phyloP scores from a whole-genome alignment of 2,113 vertebrate genomes.

The Daubentonia madagascariensis region DNA sequence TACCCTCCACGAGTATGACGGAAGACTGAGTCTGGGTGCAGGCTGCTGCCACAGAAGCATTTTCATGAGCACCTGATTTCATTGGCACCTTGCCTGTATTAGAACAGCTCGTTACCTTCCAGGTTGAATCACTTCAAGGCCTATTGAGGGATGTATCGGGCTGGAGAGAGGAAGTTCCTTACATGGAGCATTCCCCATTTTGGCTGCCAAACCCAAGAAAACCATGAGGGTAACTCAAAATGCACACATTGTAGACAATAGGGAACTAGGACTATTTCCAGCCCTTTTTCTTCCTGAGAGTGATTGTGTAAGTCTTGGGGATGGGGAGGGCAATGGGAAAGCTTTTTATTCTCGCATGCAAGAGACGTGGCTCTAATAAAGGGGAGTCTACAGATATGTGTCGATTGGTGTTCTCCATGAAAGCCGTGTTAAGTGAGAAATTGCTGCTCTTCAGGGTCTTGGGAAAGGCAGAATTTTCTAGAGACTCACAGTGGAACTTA shows the following conservation, averaged over 20 bases:
- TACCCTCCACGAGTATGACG: not conserved
- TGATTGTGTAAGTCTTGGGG: not conserved
- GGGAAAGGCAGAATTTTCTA: conserved; percentile 26
- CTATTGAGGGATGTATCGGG: not conserved
- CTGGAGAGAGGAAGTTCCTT: not conserved
- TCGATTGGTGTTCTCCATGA: not conserved
- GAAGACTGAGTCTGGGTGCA: not conserved
- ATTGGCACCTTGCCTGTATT: not conserved
- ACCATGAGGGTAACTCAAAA: not conserved
- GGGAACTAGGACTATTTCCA: not conserved
- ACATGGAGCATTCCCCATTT: not conserved
- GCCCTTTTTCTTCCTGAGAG: not conserved
- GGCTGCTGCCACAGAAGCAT: not conserved
- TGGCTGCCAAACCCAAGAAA: not conserved
- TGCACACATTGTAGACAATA: not conserved
- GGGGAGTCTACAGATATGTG: not conserved
- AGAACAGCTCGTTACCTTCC: not conserved
- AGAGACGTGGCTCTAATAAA: not conserved
- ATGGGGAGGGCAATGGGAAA: not conserved
- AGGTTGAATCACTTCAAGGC: not conserved
- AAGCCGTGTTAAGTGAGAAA: not conserved
- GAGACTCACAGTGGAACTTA: not conserved
- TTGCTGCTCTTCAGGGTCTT: not conserved
- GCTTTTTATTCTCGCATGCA: not conserved
- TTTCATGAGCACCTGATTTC: not conserved